Conservation (phyloP, 2,888 invertebrate species). For the Leptopterna dolabrata region DNA sequence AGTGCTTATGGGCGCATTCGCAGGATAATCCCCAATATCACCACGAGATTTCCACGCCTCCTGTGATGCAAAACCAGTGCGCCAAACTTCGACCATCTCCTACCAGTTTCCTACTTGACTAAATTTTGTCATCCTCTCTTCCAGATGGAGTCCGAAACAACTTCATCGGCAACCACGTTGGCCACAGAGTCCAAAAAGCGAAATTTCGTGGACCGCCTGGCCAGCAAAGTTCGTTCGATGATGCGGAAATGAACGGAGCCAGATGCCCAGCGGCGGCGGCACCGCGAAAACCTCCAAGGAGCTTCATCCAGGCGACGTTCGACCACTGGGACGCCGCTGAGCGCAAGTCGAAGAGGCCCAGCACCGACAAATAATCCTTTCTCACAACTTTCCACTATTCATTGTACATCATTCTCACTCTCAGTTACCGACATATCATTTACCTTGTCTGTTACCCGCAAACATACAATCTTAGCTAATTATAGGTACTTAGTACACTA, state of each 20-base stretch:
- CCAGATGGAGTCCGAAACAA: constrained; percentile 6
- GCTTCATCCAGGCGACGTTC: constrained; percentile 56
- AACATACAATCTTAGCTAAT: too few species aligned
- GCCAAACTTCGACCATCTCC: too few species aligned
- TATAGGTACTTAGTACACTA: too few species aligned
- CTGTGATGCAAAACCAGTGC: too few species aligned
- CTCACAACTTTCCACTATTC: neutral
- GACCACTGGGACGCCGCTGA: constrained; percentile 57
- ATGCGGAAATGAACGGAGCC: constrained; percentile 66
- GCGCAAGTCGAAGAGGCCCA: neutral
- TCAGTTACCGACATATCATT: neutral
- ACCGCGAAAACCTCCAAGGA: neutral
- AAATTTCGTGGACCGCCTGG: constrained; percentile 87
- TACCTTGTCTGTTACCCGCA: too few species aligned
- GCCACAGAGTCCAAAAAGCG: constrained; percentile 68
- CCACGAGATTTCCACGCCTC: too few species aligned
- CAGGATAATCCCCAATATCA: too few species aligned
- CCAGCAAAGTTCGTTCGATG: constrained; percentile 84
- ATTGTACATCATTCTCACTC: neutral
- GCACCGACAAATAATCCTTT: neutral
- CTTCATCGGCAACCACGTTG: constrained; percentile 60
- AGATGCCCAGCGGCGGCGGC: neutral
- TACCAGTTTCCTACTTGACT: too few species aligned
- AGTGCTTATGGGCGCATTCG: too few species aligned
- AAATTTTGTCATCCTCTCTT: too few species aligned